A percentile compares a stretch with the other conserved stretches of the same genome.
Evolutionary conservation across 2,797 vertebrate genomes (phyloP).

Genomic region (Neosilurus hyrtlii): DNA sequence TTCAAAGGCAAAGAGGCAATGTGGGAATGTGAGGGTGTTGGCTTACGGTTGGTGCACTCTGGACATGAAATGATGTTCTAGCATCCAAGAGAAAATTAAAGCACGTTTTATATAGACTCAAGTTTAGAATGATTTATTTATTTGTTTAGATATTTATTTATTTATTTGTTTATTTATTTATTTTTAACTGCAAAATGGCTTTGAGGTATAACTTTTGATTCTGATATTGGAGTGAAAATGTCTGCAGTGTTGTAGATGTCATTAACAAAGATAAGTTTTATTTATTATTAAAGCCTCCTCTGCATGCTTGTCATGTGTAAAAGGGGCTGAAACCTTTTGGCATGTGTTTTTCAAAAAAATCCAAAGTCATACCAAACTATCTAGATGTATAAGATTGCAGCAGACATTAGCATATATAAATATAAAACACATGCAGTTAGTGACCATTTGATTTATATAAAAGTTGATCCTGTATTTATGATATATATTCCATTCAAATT

Average conservation of each 20-base stretch:
- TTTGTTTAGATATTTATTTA: background rate
- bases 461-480: background rate
- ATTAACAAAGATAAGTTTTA: background rate
- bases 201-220: background rate
- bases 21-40: background rate
- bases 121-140: background rate
- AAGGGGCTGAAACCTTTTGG: background rate
- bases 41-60: background rate
- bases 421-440: background rate
- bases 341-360: background rate
- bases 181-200: background rate
- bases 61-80: constrained; percentile 1
- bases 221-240: background rate
- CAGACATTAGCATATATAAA: background rate
- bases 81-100: background rate
- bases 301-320: background rate
- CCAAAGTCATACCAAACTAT: background rate
- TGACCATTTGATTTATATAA: background rate
- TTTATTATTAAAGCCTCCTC: background rate
- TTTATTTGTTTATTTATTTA: background rate
- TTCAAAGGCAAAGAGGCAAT: background rate
- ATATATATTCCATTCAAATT: background rate
- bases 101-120: background rate
- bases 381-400: background rate
- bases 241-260: background rate